These are phyloP conservation scores for Hippasteria phrygiana DNA, from an alignment of 53 echinoderm and acorn worm genomes.

Conservation along the genomic window DNA sequence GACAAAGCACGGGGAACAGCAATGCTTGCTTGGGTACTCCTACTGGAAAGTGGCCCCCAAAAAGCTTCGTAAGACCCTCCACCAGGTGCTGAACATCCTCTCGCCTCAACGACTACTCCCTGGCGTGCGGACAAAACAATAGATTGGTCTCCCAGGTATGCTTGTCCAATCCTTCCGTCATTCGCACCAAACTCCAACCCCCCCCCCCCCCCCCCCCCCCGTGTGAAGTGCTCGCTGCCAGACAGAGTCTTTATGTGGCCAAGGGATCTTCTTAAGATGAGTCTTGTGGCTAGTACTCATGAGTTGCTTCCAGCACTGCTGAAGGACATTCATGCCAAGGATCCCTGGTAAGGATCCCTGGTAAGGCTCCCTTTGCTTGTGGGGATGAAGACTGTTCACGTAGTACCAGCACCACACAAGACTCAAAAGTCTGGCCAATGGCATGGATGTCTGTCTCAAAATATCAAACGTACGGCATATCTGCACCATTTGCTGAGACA, in stretches of 20 bases:
- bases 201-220: too few species aligned
- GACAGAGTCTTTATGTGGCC: conserved; percentile 57
- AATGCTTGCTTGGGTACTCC: too few species aligned
- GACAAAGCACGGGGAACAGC: too few species aligned
- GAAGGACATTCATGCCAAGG: conserved; percentile 55
- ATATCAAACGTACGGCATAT: conserved; percentile 49
- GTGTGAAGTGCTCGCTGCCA: neutral
- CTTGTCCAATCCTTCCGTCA: neutral
- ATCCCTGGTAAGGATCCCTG: neutral
- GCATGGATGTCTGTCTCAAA: conserved; percentile 41
- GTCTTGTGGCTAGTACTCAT: neutral
- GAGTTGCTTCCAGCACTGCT: conserved; percentile 52
- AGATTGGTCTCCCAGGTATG: neutral
- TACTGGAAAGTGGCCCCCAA: too few species aligned
- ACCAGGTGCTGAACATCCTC: neutral
- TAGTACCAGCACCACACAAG: conserved; percentile 33
- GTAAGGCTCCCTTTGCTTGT: neutral
- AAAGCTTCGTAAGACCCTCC: conserved; percentile 16
- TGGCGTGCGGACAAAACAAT: conserved; percentile 43
- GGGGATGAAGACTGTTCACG: neutral
- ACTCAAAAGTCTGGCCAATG: neutral
- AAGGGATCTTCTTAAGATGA: conserved; percentile 19
- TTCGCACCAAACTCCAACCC: neutral
- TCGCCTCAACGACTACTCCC: conserved; percentile 12
- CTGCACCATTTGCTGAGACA: conserved; percentile 45